Conservation (phyloP, 2,888 invertebrate genomes). For the Mythimna impura region DNA sequence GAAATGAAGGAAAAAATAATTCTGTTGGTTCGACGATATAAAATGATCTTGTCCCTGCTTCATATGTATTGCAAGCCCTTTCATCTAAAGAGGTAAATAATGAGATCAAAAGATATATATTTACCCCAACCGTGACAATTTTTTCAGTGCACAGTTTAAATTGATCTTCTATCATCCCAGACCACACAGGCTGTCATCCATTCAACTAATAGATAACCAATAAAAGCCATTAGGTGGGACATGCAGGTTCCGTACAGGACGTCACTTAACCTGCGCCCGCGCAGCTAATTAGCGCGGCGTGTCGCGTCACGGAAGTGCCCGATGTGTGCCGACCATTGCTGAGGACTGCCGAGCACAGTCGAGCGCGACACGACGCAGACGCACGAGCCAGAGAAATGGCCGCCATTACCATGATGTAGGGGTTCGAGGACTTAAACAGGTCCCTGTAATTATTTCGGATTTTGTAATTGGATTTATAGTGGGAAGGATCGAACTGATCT, state of each 20-base stretch:
- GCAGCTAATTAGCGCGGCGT: constrained; percentile 56
- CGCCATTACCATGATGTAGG: constrained; percentile 37
- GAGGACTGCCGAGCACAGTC: constrained; percentile 20
- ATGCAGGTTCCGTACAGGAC: constrained; percentile 50
- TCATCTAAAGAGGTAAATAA: too few relatives aligned
- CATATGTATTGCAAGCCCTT: too few relatives aligned
- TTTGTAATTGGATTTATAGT: constrained; percentile 5
- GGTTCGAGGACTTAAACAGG: constrained; percentile 16
- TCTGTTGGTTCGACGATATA: not conserved
- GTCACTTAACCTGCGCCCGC: constrained; percentile 62
- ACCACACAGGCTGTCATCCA: constrained; percentile 34
- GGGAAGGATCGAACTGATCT: not conserved
- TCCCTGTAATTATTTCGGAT: constrained; percentile 13
- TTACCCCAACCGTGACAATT: too few relatives aligned
- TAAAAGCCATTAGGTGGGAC: constrained; percentile 54
- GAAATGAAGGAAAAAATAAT: constrained; percentile 9
- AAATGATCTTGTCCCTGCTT: not conserved
- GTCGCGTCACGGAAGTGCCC: constrained; percentile 49
- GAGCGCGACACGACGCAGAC: constrained; percentile 42
- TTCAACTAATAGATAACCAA: constrained; percentile 44
- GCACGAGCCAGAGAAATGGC: constrained; percentile 38
- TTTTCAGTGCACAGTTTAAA: not conserved
- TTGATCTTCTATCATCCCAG: not conserved
- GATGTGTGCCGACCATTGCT: constrained; percentile 29
- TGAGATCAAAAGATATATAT: too few relatives aligned